Conservation (phyloP, 1,140 invertebrate species). For the Muscidifurax raptorellus region DNA sequence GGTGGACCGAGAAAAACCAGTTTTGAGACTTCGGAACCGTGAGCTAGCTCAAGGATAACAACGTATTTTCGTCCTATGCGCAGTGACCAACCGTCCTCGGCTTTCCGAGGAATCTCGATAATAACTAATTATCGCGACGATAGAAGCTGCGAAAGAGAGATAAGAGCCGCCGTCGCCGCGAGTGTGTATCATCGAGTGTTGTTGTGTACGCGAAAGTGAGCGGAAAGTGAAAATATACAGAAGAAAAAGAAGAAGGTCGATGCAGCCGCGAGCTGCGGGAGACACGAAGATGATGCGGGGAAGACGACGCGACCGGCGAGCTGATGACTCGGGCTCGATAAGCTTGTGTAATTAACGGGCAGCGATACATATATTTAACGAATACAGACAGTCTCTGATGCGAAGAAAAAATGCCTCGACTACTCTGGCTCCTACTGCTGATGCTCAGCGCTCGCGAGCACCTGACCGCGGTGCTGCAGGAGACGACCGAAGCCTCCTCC, state of each 20-base stretch:
- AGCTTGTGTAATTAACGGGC: not conserved
- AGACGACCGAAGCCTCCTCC: conserved; percentile 57
- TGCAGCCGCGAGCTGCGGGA: not conserved
- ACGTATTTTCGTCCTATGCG: not conserved
- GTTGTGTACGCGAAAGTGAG: conserved; percentile 36
- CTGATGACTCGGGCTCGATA: not conserved
- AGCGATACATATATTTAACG: not conserved
- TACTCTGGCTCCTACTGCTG: not conserved
- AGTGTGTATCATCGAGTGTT: not conserved
- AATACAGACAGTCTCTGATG: not conserved
- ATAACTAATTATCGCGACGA: no score
- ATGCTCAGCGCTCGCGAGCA: not conserved
- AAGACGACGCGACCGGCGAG: not conserved
- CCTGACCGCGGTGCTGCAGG: conserved; percentile 44
- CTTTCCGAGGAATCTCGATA: no score
- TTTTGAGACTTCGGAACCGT: not conserved
- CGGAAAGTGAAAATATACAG: conserved; percentile 39
- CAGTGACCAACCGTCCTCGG: no score
- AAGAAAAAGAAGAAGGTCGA: no score
- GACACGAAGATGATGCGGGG: not conserved
- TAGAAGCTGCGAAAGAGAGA: not conserved
- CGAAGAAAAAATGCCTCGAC: not conserved
- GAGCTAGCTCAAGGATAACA: not conserved
- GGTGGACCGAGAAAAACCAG: not conserved
- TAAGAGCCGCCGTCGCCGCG: not conserved